Evolutionary conservation across 2,888 invertebrate genomes (phyloP).

Genomic region (Idaea biselata): DNA sequence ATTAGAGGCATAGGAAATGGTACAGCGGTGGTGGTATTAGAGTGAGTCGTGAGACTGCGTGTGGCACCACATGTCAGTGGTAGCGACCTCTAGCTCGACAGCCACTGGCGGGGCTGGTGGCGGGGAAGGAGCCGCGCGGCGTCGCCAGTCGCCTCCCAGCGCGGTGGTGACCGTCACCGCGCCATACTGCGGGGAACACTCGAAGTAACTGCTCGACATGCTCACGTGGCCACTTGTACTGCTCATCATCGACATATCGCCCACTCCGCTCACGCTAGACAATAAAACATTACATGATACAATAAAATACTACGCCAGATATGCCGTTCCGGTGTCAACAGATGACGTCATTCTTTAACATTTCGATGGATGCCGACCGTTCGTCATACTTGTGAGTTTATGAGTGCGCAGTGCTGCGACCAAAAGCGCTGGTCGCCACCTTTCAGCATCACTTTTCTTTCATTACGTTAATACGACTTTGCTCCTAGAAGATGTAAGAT

Average conservation of each 20-base stretch:
- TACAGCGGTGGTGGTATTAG: background rate
- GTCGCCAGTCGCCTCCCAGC: conserved; percentile 33
- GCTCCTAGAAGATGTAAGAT: too few relatives aligned
- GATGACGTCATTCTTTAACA: too few relatives aligned
- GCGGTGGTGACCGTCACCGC: conserved; percentile 28
- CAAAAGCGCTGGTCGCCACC: too few relatives aligned
- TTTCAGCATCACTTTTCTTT: too few relatives aligned
- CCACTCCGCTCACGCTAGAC: background rate
- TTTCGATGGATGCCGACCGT: too few relatives aligned
- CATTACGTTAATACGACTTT: too few relatives aligned
- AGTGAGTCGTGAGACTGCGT: conserved; percentile 17
- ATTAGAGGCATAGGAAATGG: too few relatives aligned
- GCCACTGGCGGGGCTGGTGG: conserved; percentile 57
- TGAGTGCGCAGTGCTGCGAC: too few relatives aligned
- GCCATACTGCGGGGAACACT: background rate
- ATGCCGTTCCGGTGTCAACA: too few relatives aligned
- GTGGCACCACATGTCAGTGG: conserved; percentile 69
- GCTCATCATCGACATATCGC: conserved; percentile 21
- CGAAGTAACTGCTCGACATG: conserved; percentile 11
- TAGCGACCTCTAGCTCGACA: conserved; percentile 70
- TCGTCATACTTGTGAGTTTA: too few relatives aligned
- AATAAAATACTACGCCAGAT: too few relatives aligned
- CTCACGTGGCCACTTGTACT: conserved; percentile 26
- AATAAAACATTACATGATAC: background rate
- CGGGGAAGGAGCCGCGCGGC: conserved; percentile 33